Evolutionary conservation across 1,140 invertebrate genomes (phyloP).

Genomic region (Brachionus angularis): DNA sequence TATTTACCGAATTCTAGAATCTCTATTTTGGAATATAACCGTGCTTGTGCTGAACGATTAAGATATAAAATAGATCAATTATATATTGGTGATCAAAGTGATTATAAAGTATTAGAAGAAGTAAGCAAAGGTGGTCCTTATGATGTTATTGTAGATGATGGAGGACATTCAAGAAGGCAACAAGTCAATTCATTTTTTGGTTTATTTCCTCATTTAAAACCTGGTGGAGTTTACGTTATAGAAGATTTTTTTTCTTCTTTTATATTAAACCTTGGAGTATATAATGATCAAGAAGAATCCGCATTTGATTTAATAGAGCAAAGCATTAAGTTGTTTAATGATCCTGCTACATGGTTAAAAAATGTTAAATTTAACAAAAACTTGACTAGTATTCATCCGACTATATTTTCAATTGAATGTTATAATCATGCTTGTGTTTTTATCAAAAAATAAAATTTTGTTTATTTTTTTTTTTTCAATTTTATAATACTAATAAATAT

Average conservation of each 20-base stretch:
- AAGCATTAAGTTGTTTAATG: no score
- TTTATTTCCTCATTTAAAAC: not conserved
- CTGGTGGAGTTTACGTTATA: not conserved
- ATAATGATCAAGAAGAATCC: no score
- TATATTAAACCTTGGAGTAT: no score
- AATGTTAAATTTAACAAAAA: no score
- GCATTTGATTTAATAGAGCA: no score
- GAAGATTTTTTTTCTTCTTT: slow-evolving; percentile 1
- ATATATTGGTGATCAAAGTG: not conserved
- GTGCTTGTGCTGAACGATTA: not conserved
- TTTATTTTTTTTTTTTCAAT: no score
- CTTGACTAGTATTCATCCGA: no score
- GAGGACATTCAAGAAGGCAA: not conserved
- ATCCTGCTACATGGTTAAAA: no score
- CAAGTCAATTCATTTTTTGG: not conserved
- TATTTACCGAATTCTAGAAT: slow-evolving; percentile 4
- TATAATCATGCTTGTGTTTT: no score
- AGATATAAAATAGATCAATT: not conserved
- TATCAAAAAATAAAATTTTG: no score
- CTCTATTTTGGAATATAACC: not conserved
- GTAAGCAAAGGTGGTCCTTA: not conserved
- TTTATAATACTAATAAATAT: no score
- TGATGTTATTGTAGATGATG: slow-evolving; percentile 15
- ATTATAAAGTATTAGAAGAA: not conserved
- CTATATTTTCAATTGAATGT: no score